Evolutionary conservation across 2,113 vertebrate species (phyloP).

Genomic region (Pitta sordida): DNA sequence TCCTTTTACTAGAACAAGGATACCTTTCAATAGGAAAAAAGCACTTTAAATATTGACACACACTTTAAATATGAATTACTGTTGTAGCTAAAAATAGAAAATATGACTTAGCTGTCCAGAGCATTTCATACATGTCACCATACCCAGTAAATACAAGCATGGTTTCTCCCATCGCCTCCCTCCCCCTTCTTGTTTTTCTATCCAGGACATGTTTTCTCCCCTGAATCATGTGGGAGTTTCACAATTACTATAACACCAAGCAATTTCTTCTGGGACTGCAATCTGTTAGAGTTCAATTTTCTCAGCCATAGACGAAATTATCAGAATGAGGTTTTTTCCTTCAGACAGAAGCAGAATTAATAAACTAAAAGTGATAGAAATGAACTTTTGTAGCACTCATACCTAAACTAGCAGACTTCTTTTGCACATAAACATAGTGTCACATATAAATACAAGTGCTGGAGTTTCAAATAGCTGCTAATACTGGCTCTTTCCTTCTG

Average conservation of each 20-base stretch:
- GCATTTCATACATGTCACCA: constrained; percentile 2
- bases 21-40: neutral
- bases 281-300: constrained; percentile 81
- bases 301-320: constrained; percentile 73
- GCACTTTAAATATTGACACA: neutral
- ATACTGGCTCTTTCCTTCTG: neutral
- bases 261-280: constrained; percentile 77
- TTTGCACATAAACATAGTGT: neutral
- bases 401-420: constrained; percentile 43
- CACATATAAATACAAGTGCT: neutral
- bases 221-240: constrained; percentile 72
- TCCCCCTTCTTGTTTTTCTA: constrained; percentile 68
- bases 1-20: neutral
- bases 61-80: constrained; percentile 56
- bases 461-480: neutral
- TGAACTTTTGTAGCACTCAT: constrained; percentile 64
- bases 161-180: neutral
- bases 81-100: constrained; percentile 34
- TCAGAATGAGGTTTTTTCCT: constrained; percentile 79
- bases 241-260: constrained; percentile 77
- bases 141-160: constrained; percentile 10
- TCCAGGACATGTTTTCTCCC: constrained; percentile 71
- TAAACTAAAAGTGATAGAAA: constrained; percentile 78
- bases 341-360: constrained; percentile 72
- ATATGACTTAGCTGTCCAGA: neutral